Evolutionary conservation across 2,888 invertebrate species (phyloP), one percentile per base, ranked within the genome.

Genomic region (Mythimna loreyi): DNA sequence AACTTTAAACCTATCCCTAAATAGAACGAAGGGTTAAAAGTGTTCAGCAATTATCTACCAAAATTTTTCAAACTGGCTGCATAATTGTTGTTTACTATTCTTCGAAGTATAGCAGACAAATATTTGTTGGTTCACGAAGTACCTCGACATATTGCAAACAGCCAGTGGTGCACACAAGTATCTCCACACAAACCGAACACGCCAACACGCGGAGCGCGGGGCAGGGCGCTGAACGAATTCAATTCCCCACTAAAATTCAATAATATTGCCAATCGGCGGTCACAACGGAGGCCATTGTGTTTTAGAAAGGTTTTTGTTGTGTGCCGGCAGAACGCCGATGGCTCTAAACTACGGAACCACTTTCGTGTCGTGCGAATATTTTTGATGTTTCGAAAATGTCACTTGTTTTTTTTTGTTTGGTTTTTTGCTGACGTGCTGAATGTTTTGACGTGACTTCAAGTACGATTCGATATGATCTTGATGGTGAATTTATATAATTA

Each of bases 261-360:
- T 87, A 87, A 86, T 86, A 86, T 85, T 85, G 86, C 71, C 87
- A 86, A 87, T 87, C 86, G 86, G 68, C 72, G 86, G 79, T 76
- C 79, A 82, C 82, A 82, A 76, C 76, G 72, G 78, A 21, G 64
- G 67, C 85, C 59, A 85, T 86, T 86, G 86, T 87, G 75, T 82
- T 84, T 73, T 70, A 69, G 78, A 75, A 81, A 78, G 82, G 74
- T 85, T 86, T 85, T 84, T 75, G 78, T 78, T 73, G 74, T 66
- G 60, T 58, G 61, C 57, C 68, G 64, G 30, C 63, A 67, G 68
- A 69, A 74, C 73, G 63, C 72, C 74, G 66, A 72, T 74, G 75
- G 64, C 25, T 72, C 64, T 78, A 69, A 78, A 75, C 81, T 75
- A 73, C 70, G 45, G 68, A 81, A 80, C 53, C 64, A 67, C 68